Evolutionary conservation across 2,113 vertebrate species (phyloP).

Genomic region (Micronycteris hirsuta): DNA sequence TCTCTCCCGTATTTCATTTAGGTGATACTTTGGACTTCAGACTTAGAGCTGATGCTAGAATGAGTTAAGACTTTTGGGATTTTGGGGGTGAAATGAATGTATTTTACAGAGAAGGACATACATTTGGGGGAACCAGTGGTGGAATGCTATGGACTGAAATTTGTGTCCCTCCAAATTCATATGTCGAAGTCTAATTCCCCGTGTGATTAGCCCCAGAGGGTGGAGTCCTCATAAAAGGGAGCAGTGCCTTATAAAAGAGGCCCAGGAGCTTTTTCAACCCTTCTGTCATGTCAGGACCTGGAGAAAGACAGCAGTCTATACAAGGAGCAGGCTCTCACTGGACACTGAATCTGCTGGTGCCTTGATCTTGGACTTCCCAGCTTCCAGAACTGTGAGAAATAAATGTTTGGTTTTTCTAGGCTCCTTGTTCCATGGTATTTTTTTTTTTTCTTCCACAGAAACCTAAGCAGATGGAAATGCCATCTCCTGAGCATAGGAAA

Average conservation of each 20-base stretch:
- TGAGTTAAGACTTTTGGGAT: background rate
- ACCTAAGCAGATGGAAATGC: background rate
- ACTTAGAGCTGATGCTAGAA: background rate
- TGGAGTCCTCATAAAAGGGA: background rate
- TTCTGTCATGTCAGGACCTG: background rate
- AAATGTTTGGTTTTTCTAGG: background rate
- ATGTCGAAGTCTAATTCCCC: background rate
- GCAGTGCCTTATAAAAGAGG: background rate
- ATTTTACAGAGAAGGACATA: background rate
- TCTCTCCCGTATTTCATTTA: background rate
- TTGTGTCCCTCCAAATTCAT: background rate
- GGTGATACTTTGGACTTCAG: background rate
- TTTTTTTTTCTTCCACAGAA: background rate
- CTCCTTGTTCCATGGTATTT: background rate
- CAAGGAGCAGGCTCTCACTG: background rate
- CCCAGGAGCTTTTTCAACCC: background rate
- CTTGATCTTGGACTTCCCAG: too few species aligned
- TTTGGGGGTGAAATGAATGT: background rate
- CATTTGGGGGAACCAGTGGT: background rate
- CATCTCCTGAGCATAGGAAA: background rate
- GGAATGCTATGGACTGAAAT: background rate
- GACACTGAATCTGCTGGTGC: too few species aligned
- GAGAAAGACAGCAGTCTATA: background rate
- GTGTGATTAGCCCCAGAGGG: background rate
- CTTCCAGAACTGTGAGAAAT: too few species aligned